Base-by-base conservation (phyloP, 2,797 vertebrate species). In the Neomorphus geoffroyi region DNA sequence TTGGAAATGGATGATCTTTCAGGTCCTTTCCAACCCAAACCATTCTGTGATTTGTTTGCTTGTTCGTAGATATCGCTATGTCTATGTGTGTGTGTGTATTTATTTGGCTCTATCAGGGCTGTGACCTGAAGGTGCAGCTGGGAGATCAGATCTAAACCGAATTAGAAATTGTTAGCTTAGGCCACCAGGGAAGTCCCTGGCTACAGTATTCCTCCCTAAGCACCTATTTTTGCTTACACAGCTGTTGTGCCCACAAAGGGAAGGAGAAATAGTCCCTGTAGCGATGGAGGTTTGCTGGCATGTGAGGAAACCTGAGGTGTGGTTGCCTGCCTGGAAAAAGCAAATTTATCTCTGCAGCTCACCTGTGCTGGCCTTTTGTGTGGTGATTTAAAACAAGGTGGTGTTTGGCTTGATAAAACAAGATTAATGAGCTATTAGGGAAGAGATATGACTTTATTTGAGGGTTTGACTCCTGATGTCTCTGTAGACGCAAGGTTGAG, bases 291-390 rank as follows among this genome's bases (percentile, higher is more conserved):
- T 11, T 15, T 9, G 6, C 54, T 56, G 78, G 71, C 43, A 66
- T 0, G 0, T 0, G 6, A 62, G 23, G 56, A 66, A 37, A 45
- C 24, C 12, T 0, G 0, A 66, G 35, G 56, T 48, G 18, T 58
- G 39, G 60, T 77, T 88, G 21, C 32, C 7, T 62, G 24, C 43
- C 45, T 35, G 50, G 54, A 75, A 80, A 69, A 94, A 93, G 33
- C 28, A 57, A 80, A 14, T 66, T 93, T 58, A 10, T 87, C n/a
- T 90, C 35, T 67, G 67, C 53, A 56, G 32, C 33, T 89, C 13
- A 18, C 26, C 13, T 19, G 1, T 30, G 14, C 64, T 11, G 11
- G 39, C 30, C 18, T 21, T 80, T 67, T 3, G 1, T 2, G 9
- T 62, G 56, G 64, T 41, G 13, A 16, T 67, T 90, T 57, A 16